These are phyloP conservation scores for Euzophera pinguis DNA, from an alignment of 2,888 invertebrate genomes.

Conservation along the genomic window DNA sequence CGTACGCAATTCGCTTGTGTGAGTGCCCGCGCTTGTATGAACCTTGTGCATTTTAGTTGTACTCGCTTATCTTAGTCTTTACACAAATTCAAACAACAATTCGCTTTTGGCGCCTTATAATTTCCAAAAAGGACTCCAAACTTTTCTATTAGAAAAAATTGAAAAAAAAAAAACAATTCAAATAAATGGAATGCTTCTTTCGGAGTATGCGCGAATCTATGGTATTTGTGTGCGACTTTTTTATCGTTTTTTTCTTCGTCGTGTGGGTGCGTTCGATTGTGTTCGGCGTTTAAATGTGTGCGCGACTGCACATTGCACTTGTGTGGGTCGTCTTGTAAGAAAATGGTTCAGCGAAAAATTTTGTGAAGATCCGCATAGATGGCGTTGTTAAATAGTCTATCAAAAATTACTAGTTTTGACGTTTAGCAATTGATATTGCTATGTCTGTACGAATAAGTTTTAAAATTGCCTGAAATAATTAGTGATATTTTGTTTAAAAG, in stretches of 20 bases:
- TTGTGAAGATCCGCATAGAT: conserved; percentile 71
- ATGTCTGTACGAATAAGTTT: too few relatives aligned
- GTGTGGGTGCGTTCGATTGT: conserved; percentile 78
- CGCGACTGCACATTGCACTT: conserved; percentile 18
- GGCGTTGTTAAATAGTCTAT: conserved; percentile 64
- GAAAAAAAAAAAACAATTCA: conserved; percentile 12
- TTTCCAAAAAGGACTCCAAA: conserved; percentile 15
- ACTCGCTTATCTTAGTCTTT: conserved; percentile 60
- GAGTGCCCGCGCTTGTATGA: conserved; percentile 63
- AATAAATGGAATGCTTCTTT: conserved; percentile 17
- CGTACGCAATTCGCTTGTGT: conserved; percentile 45
- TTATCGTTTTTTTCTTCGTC: conserved; percentile 75
- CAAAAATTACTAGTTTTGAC: conserved; percentile 49
- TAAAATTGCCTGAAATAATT: conserved; percentile 17
- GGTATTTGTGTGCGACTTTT: conserved; percentile 64
- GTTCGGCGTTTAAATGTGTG: conserved; percentile 29
- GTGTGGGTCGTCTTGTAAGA: conserved; percentile 71
- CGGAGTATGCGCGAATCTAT: conserved; percentile 27
- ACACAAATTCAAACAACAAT: conserved; percentile 47
- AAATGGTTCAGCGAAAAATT: conserved; percentile 76
- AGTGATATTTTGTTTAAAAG: too few relatives aligned
- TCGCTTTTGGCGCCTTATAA: conserved; percentile 32
- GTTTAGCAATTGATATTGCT: conserved; percentile 28
- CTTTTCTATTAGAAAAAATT: conserved; percentile 29
- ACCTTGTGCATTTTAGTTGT: conserved; percentile 70